Percentiles rank a stretch among this genome's conserved stretches.
phyloP scores from a whole-genome alignment of 1,140 invertebrate genomes.

The Drosophila mojavensis region DNA sequence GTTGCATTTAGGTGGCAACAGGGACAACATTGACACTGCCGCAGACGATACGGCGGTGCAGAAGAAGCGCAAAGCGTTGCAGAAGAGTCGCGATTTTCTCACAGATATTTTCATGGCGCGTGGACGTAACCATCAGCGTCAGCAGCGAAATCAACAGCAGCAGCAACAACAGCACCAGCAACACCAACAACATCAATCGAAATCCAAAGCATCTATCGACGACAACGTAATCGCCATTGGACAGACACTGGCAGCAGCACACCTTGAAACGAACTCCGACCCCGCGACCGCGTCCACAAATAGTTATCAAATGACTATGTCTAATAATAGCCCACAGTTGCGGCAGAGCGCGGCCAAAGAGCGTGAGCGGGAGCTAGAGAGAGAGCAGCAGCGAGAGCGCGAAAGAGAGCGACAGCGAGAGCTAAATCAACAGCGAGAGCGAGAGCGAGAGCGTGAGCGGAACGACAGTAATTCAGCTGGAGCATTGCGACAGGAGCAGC shows the following conservation, averaged over 20 bases:
- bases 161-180: constrained; percentile 31
- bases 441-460: constrained; percentile 5
- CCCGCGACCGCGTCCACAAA: constrained; percentile 72
- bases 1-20: constrained; percentile 24
- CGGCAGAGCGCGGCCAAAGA: constrained; percentile 35
- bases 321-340: constrained; percentile 77
- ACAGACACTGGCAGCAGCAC: constrained; percentile 56
- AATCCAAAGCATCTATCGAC: constrained; percentile 50
- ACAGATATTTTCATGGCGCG: constrained; percentile 83
- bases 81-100: constrained; percentile 77
- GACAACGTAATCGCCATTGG: constrained; percentile 61
- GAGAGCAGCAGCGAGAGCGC: constrained; percentile 16
- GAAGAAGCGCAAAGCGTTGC: constrained; percentile 64
- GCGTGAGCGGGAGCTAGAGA: constrained; percentile 24
- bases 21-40: constrained; percentile 28
- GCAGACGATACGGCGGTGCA: constrained; percentile 14
- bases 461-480: constrained; percentile 72
- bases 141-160: constrained; percentile 46
- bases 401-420: constrained; percentile 2
- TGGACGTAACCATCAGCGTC: constrained; percentile 82
- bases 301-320: constrained; percentile 84
- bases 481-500: constrained; percentile 26
- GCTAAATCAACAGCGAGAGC: constrained; percentile 12
- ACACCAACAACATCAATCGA: constrained; percentile 31
- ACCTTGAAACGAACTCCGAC: constrained; percentile 84